Evolutionary conservation across 2,888 invertebrate species (phyloP).

Genomic region (Drosophila neonasuta): DNA sequence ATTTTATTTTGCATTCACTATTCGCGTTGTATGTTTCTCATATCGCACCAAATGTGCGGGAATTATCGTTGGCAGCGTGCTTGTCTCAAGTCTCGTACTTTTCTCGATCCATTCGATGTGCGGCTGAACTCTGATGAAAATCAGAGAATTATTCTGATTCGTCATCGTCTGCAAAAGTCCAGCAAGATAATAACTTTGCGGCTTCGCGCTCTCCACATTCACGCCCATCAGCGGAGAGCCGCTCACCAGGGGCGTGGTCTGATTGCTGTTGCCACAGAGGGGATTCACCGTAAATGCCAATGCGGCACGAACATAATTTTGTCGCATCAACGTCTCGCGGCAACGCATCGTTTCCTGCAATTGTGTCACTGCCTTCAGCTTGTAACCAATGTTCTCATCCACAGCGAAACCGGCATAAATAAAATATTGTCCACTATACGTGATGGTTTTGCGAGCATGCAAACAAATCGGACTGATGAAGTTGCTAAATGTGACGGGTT

Average conservation of each 20-base stretch:
- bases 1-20: background rate
- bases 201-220: slow-evolving; percentile 1
- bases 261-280: slow-evolving; percentile 31
- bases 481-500: background rate
- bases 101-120: slow-evolving; percentile 39
- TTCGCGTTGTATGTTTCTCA: background rate
- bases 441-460: background rate
- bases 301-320: background rate
- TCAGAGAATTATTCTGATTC: background rate
- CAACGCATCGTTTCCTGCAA: slow-evolving; percentile 18
- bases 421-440: slow-evolving; percentile 12
- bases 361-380: slow-evolving; percentile 30
- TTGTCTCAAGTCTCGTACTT: background rate
- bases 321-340: background rate
- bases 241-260: slow-evolving; percentile 8
- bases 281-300: slow-evolving; percentile 6
- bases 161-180: slow-evolving; percentile 25
- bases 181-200: slow-evolving; percentile 26
- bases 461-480: slow-evolving; percentile 42
- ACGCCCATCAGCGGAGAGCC: slow-evolving; percentile 45
- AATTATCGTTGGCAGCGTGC: background rate
- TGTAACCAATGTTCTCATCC: slow-evolving; percentile 9
- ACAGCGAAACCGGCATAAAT: slow-evolving; percentile 27
- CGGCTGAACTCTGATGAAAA: slow-evolving; percentile 29
- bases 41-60: slow-evolving; percentile 1